Percentiles rank a stretch among this genome's conserved stretches.
Evolutionary conservation across 2,113 vertebrate species (phyloP).

Genomic region (Tonatia bakeri): DNA sequence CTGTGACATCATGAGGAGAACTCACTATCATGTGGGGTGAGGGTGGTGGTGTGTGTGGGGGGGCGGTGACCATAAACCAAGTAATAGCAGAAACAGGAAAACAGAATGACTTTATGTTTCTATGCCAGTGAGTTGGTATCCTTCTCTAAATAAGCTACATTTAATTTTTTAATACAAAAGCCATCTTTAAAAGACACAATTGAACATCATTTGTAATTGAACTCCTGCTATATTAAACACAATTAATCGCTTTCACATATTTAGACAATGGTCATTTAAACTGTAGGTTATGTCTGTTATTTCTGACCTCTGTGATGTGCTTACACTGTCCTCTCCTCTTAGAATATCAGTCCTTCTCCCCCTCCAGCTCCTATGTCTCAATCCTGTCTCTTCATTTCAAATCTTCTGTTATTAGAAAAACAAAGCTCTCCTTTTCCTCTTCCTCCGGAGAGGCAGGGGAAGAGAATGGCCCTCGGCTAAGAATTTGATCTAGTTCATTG

Average conservation of each 20-base stretch:
- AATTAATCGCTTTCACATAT: not conserved
- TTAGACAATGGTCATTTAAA: not conserved
- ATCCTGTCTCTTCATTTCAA: not conserved
- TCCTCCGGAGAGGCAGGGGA: not conserved
- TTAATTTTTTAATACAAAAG: not conserved
- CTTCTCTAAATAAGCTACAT: not conserved
- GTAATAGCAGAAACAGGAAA: not conserved
- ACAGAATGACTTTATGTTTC: not conserved
- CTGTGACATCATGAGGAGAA: fast-evolving
- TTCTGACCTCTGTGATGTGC: not conserved
- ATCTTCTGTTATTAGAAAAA: not conserved
- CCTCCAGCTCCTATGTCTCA: not conserved
- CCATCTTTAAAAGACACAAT: not conserved
- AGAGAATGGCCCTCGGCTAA: constrained; percentile 47
- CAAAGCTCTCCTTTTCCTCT: not conserved
- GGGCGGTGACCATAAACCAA: not conserved
- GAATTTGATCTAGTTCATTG: constrained; percentile 54
- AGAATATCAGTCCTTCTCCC: not conserved
- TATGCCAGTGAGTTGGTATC: not conserved
- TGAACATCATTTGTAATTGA: not conserved
- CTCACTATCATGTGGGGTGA: fast-evolving
- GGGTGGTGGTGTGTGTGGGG: not conserved
- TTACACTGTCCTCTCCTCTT: not conserved
- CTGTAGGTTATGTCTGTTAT: not conserved
- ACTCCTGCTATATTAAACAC: not conserved